These are phyloP conservation scores for Triops cancriformis DNA, from an alignment of 1,140 invertebrate genomes.

Conservation along the genomic window DNA sequence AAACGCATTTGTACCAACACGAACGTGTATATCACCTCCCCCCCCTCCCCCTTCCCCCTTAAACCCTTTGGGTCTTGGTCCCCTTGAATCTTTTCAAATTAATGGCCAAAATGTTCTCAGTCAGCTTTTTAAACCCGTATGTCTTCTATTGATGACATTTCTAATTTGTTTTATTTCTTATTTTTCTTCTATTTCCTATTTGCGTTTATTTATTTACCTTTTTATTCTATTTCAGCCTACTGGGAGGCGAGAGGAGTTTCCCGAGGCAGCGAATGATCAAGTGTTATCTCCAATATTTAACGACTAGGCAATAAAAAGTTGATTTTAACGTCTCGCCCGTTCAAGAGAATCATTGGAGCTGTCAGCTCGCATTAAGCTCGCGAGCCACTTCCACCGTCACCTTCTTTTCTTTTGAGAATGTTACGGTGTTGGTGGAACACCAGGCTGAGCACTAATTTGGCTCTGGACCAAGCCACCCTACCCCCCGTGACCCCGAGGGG, in stretches of 20 bases:
- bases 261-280: background rate
- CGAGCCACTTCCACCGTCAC: background rate
- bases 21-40: background rate
- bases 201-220: too few species aligned
- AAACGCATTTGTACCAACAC: background rate
- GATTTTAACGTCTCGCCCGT: background rate
- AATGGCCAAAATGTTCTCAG: background rate
- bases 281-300: background rate
- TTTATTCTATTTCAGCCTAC: too few species aligned
- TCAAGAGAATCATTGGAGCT: background rate
- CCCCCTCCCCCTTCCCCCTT: background rate
- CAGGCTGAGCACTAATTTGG: background rate
- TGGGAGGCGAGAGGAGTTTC: too few species aligned
- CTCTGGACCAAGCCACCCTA: background rate
- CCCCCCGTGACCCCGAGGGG: background rate
- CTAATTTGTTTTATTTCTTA: too few species aligned
- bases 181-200: too few species aligned
- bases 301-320: background rate
- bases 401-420: background rate
- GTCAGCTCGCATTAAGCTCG: background rate
- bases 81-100: background rate
- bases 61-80: background rate
- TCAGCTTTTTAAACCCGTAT: too few species aligned
- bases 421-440: too few species aligned
- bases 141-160: too few species aligned